Evolutionary conservation across 2,797 vertebrate species (phyloP), one percentile per base, ranked within the genome.

Genomic region (Neosilurus hyrtlii): DNA sequence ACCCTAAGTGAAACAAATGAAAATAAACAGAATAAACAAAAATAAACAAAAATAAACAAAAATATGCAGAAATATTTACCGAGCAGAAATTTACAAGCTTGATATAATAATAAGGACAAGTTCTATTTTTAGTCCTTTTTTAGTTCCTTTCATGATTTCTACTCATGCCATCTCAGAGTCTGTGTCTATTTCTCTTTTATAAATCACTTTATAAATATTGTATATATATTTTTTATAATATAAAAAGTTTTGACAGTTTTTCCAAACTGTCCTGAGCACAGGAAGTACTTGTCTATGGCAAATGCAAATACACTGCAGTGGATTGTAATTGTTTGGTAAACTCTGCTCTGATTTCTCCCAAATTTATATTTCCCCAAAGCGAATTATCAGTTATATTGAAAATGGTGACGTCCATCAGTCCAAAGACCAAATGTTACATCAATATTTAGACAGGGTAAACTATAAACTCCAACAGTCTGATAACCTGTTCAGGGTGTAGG

Each of bases 231-330:
- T n/a, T n/a, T n/a, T n/a, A n/a, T n/a, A n/a, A n/a, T n/a, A n/a
- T n/a, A n/a, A n/a, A n/a, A n/a, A n/a, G n/a, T 65, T 75, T 22
- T 57, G 54, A 74, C 24, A 57, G 52, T 57, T 74, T 74, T 30
- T 71, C 22, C 9, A 30, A 37, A 72, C 49, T n/a, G 35, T 57
- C 22, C 11, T 74, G 22, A 22, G 20, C 59, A 22, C 20, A 35
- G 15, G 11, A 22, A 74, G 2, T 20, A 7, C 1, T 35, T 74
- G 52, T 35, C 52, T 22, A 30, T 59, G 54, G 18, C 7, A 1
- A 75, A 7, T 37, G 54, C 30, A 75, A 1, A n/a, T 22, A 37
- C 26, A 59, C 30, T 37, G 11, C 54, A 57, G 16, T 22, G 12
- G 16, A 57, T 6, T 59, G 54, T 35, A 26, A 37, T 12, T 11